These are phyloP conservation scores for Danio choprae DNA, from an alignment of 2,797 vertebrate species.

Conservation along the genomic window DNA sequence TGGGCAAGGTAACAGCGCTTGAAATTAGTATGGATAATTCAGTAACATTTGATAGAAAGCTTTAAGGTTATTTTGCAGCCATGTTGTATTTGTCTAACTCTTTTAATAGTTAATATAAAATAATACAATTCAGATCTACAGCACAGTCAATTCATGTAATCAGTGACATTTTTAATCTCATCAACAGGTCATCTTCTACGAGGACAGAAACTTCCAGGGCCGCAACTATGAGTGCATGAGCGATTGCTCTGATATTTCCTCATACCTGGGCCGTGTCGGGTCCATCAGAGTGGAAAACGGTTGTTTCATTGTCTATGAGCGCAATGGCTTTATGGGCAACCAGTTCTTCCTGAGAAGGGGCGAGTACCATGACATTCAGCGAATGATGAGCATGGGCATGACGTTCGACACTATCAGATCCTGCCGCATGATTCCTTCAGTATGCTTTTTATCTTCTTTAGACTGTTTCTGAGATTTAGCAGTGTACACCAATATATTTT, in stretches of 20 bases:
- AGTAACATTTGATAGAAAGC: not conserved
- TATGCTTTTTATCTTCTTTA: conserved; percentile 58
- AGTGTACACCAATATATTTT: not conserved
- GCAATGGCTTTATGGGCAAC: conserved; percentile 73
- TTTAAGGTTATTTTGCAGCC: not conserved
- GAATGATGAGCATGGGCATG: conserved; percentile 79
- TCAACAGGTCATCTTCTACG: conserved; percentile 75
- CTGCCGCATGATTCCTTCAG: conserved; percentile 78
- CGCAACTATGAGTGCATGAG: conserved; percentile 79
- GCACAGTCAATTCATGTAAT: not conserved
- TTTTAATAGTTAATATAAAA: not conserved
- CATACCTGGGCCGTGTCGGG: conserved; percentile 77
- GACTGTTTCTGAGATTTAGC: not conserved
- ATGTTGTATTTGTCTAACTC: not conserved
- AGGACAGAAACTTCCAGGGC: conserved; percentile 81
- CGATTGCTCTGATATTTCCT: conserved; percentile 75
- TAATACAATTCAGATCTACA: not conserved
- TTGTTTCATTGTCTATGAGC: conserved; percentile 81
- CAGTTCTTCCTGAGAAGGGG: conserved; percentile 81
- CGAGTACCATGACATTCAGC: conserved; percentile 80
- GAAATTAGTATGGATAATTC: not conserved
- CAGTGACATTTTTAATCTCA: not conserved
- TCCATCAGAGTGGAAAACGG: conserved; percentile 79
- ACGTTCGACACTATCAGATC: conserved; percentile 77
- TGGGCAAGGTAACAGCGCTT: conserved; percentile 77